Conservation (phyloP, 1,140 invertebrate species). For the Heliconius hewitsoni region DNA sequence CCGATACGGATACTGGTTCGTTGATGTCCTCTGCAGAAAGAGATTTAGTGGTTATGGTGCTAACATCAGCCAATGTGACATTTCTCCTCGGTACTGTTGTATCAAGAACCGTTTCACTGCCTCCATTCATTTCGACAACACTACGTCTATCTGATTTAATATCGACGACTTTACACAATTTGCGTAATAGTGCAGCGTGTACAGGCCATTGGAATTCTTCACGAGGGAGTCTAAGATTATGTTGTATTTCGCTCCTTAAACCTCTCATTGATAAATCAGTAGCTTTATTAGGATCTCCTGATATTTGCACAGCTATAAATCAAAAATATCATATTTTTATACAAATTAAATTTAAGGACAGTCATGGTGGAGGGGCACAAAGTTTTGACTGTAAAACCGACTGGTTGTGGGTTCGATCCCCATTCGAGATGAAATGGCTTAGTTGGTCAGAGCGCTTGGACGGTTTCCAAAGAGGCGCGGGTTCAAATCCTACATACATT, state of each 20-base stretch:
- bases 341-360: too few species aligned
- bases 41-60: constrained; percentile 70
- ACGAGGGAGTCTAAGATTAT: constrained; percentile 52
- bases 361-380: too few species aligned
- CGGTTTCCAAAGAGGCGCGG: too few species aligned
- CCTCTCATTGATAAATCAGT: constrained; percentile 72
- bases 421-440: too few species aligned
- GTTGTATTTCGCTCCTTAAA: constrained; percentile 65
- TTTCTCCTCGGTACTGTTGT: constrained; percentile 48
- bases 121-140: constrained; percentile 66
- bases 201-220: constrained; percentile 69
- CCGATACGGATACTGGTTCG: constrained; percentile 36
- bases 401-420: too few species aligned
- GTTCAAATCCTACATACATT: too few species aligned
- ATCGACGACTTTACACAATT: constrained; percentile 73
- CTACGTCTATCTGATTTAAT: constrained; percentile 68
- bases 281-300: constrained; percentile 74
- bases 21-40: constrained; percentile 53
- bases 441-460: too few species aligned
- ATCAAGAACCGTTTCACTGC: constrained; percentile 57
- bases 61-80: constrained; percentile 69
- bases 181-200: constrained; percentile 67
- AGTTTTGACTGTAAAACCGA: too few species aligned
- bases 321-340: background rate
- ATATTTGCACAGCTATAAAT: constrained; percentile 66